A percentile compares a stretch with the other conserved stretches of the same genome.
phyloP scores from a whole-genome alignment of 2,888 invertebrate genomes.

The Loripinus fragilis region DNA sequence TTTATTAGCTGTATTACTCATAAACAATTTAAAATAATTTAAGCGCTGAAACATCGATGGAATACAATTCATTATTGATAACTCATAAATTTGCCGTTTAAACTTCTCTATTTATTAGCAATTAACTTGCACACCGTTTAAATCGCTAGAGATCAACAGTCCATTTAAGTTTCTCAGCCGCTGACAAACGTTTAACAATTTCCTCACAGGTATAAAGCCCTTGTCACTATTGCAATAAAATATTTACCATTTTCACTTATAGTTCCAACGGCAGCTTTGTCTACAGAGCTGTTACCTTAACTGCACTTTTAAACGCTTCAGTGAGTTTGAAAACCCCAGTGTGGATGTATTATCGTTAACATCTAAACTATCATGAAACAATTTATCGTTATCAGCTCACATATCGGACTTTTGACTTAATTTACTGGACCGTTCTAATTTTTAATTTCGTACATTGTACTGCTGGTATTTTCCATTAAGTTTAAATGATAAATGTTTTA shows the following conservation, averaged over 20 bases:
- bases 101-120: conserved; percentile 37
- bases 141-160: conserved; percentile 9
- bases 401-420: conserved; percentile 24
- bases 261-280: conserved; percentile 2
- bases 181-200: conserved; percentile 8
- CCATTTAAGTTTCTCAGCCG: conserved; percentile 2
- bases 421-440: conserved; percentile 25
- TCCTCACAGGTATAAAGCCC: conserved; percentile 7
- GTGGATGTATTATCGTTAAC: conserved; percentile 13
- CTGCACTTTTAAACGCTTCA: conserved; percentile 11
- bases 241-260: conserved; percentile 17
- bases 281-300: conserved; percentile 13
- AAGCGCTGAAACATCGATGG: background rate
- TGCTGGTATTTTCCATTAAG: conserved; percentile 16
- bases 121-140: conserved; percentile 31
- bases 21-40: background rate
- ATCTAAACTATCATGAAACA: conserved; percentile 17
- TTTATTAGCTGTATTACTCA: conserved; percentile 6
- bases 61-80: conserved; percentile 13
- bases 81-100: conserved; percentile 8
- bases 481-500: conserved; percentile 20
- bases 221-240: conserved; percentile 11
- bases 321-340: conserved; percentile 10
- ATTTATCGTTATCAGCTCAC: conserved; percentile 20
- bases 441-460: conserved; percentile 41